These are phyloP conservation scores for Melanotaenia duboulayi DNA, from an alignment of 2,113 vertebrate genomes.

Conservation along the genomic window DNA sequence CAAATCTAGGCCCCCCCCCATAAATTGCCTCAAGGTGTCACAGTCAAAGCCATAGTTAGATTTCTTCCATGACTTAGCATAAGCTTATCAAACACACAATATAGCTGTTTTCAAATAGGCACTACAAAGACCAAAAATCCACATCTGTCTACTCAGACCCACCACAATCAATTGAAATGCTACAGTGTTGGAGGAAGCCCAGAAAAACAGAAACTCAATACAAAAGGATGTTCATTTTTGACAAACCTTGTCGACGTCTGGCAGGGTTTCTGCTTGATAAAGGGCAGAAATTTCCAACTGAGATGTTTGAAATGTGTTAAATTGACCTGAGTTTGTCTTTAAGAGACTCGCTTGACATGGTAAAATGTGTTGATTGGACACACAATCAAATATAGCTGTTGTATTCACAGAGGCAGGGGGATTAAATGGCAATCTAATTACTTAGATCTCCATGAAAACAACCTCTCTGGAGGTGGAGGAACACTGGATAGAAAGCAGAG, in stretches of 20 bases:
- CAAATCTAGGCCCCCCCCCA: neutral
- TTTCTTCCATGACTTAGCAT: neutral
- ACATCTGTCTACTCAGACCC: slow-evolving; percentile 24
- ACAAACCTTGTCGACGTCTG: slow-evolving; percentile 35
- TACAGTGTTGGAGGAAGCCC: slow-evolving; percentile 23
- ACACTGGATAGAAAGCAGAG: slow-evolving; percentile 39
- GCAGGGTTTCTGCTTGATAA: slow-evolving; percentile 46
- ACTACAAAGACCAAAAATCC: slow-evolving; percentile 15
- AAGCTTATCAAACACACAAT: neutral
- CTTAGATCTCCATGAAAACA: slow-evolving; percentile 74
- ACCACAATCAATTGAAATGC: slow-evolving; percentile 43
- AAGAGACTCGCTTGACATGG: slow-evolving; percentile 50
- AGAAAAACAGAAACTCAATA: slow-evolving; percentile 38
- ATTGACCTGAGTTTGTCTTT: slow-evolving; percentile 59
- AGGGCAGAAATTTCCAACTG: slow-evolving; percentile 40
- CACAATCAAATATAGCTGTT: slow-evolving; percentile 80
- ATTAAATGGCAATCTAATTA: slow-evolving; percentile 83
- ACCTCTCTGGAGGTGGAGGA: slow-evolving; percentile 67
- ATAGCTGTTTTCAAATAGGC: slow-evolving; percentile 1
- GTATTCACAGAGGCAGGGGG: slow-evolving; percentile 71
- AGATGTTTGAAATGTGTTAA: slow-evolving; percentile 59
- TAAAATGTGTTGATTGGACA: slow-evolving; percentile 73
- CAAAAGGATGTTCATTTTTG: slow-evolving; percentile 31
- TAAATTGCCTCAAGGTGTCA: neutral
- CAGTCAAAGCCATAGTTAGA: slow-evolving; percentile 3